Evolutionary conservation across 1,140 invertebrate species (phyloP).

Genomic region (Nephotettix cincticeps): DNA sequence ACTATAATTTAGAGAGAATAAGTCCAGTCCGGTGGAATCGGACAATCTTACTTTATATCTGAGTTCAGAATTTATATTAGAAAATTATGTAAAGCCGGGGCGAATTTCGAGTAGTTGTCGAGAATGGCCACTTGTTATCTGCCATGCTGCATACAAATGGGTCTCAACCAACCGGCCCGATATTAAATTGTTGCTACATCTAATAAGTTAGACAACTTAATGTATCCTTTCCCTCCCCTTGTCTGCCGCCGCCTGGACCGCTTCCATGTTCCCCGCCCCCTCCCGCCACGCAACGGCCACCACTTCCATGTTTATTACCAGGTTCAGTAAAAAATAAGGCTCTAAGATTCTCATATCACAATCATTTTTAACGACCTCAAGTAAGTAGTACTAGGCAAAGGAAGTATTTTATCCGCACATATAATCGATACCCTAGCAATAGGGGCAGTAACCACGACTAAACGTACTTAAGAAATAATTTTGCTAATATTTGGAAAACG

Average conservation of each 20-base stretch:
- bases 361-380: too few species aligned
- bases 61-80: slow-evolving; percentile 11
- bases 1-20: slow-evolving; percentile 16
- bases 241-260: not conserved
- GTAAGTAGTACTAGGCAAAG: too few species aligned
- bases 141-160: slow-evolving; percentile 14
- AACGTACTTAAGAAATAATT: too few species aligned
- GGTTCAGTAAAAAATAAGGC: too few species aligned
- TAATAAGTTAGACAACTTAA: slow-evolving; percentile 23
- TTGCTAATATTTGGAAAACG: too few species aligned
- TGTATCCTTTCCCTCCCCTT: not conserved
- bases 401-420: too few species aligned
- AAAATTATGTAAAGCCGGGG: slow-evolving; percentile 4
- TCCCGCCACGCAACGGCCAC: too few species aligned
- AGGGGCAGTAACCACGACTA: too few species aligned
- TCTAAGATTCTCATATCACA: too few species aligned
- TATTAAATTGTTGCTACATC: slow-evolving; percentile 21
- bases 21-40: slow-evolving; percentile 1
- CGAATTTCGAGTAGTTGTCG: slow-evolving; percentile 11
- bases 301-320: too few species aligned
- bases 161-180: slow-evolving; percentile 1
- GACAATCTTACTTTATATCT: not conserved
- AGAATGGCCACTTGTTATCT: not conserved
- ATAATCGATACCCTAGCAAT: too few species aligned
- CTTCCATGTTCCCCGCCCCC: not conserved